phyloP scores from a whole-genome alignment of 2,888 invertebrate genomes.

The Microdon myrmicae region DNA sequence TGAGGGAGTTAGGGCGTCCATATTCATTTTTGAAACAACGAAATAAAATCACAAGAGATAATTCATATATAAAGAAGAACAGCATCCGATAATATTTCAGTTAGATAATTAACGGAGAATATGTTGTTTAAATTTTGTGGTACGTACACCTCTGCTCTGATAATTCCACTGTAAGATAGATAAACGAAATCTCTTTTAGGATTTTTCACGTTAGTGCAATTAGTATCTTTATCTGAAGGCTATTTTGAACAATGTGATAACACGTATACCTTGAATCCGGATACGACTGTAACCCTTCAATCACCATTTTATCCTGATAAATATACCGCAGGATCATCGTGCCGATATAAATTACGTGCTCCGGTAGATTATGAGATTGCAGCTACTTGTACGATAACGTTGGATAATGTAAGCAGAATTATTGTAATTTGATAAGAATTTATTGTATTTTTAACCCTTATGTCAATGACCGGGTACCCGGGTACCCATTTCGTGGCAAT shows the following conservation, averaged over 20 bases:
- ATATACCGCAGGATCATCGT: conserved; percentile 59
- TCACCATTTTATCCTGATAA: conserved; percentile 60
- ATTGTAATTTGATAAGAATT: neutral
- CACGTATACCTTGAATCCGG: conserved; percentile 49
- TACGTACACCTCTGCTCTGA: too few species aligned
- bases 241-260: conserved; percentile 57
- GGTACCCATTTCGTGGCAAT: too few species aligned
- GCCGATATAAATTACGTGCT: conserved; percentile 61
- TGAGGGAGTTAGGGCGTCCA: too few species aligned
- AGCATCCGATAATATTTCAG: too few species aligned
- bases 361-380: conserved; percentile 58
- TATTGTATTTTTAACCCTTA: neutral
- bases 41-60: too few species aligned
- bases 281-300: conserved; percentile 54
- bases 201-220: neutral
- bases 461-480: too few species aligned
- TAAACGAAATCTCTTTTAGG: neutral
- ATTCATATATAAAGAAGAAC: too few species aligned
- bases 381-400: conserved; percentile 55
- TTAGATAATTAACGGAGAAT: too few species aligned
- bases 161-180: too few species aligned
- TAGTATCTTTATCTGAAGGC: neutral
- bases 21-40: too few species aligned
- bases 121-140: too few species aligned
- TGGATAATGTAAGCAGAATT: conserved; percentile 59